Conservation (phyloP, 2,888 invertebrate species). For the Agrochola lota region DNA sequence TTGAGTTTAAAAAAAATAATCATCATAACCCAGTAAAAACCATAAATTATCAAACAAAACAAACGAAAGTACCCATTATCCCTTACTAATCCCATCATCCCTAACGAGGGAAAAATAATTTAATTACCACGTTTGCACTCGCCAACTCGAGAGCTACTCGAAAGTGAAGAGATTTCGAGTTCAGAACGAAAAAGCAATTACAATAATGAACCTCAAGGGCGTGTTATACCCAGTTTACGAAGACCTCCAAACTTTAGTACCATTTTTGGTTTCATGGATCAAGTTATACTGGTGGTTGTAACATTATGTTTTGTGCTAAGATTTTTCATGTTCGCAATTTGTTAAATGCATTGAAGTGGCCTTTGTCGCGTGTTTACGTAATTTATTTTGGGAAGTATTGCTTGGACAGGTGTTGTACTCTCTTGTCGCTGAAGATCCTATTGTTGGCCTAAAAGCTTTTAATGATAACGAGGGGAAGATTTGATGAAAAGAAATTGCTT, state of each 20-base stretch:
- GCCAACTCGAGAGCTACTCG: conserved; percentile 83
- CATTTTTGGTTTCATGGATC: conserved; percentile 26
- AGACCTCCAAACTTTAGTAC: conserved; percentile 56
- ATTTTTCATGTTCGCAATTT: conserved; percentile 82
- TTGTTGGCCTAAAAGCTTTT: conserved; percentile 62
- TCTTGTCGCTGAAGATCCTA: conserved; percentile 44
- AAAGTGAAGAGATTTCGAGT: conserved; percentile 83
- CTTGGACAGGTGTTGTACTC: conserved; percentile 69
- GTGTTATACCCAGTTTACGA: conserved; percentile 63
- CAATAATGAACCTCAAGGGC: conserved; percentile 87
- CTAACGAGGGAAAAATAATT: conserved; percentile 82
- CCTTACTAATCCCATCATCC: conserved; percentile 80
- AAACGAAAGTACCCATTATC: conserved; percentile 76
- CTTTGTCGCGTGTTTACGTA: conserved; percentile 75
- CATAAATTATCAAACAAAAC: conserved; percentile 57
- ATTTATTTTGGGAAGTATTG: conserved; percentile 66
- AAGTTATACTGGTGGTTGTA: conserved; percentile 42
- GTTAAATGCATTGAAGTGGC: conserved; percentile 82
- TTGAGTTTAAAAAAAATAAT: no score
- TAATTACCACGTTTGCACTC: conserved; percentile 85
- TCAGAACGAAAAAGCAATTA: conserved; percentile 83
- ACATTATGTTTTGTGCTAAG: conserved; percentile 72
- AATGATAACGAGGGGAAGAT: conserved; percentile 53
- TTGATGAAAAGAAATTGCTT: conserved; percentile 27
- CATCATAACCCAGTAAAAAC: conserved; percentile 26